phyloP scores from a whole-genome alignment of 64 coral and sea anemone genomes.

The Dendrophyllia cribrosa region DNA sequence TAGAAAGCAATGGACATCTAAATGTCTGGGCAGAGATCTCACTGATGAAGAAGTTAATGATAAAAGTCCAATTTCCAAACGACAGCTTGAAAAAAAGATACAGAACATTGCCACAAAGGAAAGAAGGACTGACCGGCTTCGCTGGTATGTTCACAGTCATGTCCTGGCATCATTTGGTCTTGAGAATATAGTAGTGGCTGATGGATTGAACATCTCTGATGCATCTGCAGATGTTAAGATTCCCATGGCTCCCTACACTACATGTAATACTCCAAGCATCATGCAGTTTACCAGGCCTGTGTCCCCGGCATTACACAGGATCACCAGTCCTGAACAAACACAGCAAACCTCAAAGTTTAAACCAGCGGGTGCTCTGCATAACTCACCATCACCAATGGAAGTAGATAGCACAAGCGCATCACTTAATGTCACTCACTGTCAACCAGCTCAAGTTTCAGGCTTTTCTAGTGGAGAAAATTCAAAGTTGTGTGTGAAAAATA shows the following conservation, averaged over 20 bases:
- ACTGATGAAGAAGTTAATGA: constrained; percentile 51
- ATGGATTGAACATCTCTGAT: constrained; percentile 23
- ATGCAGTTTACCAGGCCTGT: constrained; percentile 31
- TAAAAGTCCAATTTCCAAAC: constrained; percentile 87
- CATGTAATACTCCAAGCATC: constrained; percentile 31
- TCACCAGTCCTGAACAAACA: neutral
- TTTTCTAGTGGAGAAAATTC: neutral
- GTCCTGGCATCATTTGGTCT: constrained; percentile 52
- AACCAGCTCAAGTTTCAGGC: neutral
- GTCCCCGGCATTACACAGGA: neutral
- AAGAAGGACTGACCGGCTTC: constrained; percentile 70
- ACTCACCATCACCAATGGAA: constrained; percentile 15
- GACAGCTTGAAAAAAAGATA: constrained; percentile 89
- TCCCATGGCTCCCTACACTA: neutral
- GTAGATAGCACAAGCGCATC: neutral
- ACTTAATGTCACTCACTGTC: neutral
- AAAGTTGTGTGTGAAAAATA: neutral
- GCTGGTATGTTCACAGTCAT: constrained; percentile 88
- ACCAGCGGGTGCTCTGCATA: neutral
- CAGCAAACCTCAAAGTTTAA: neutral
- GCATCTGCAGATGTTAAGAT: neutral
- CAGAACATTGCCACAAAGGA: constrained; percentile 90
- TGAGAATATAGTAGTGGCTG: neutral
- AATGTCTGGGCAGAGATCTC: constrained; percentile 51
- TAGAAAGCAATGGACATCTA: constrained; percentile 85